Base-by-base conservation (phyloP, 2,888 invertebrate species). In the Andrena hattorfiana region DNA sequence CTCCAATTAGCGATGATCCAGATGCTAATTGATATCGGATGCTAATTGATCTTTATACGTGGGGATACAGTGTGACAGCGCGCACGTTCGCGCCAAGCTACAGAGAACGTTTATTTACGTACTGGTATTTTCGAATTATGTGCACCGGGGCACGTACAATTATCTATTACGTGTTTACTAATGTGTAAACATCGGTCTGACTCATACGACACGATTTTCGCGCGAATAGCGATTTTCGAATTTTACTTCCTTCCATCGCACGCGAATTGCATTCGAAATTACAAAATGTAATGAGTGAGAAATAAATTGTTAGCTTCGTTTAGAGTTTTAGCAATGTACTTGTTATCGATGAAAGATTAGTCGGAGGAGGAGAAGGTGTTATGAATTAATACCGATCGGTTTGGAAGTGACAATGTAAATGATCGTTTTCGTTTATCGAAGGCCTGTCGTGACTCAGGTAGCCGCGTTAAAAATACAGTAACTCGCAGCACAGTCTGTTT, bases 1-100 rank as follows among this genome's bases (percentile, higher is more conserved):
- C 28, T 77, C 54, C 16, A 68, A 56, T 81, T 72, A 63, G 16
- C 48, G 23, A 20, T 32, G 26, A 68, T 16, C 26, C 62, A 42
- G 5, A 42, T 42, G 16, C 16, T 42, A 42, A 42, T 42, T 10
- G 48, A 2, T 78, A 13, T 56, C 54, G 10, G 16, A 74, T 79
- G 56, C 10, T 48, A 59, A 64, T 63, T 49, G 56, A 6, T 0
- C 32, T 8, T 30, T 48, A n/a, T 20, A 49, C 28, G 35, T 48
- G 30, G 60, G 62, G 56, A 71, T 10, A 32, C n/a, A 23, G 13
- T 23, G 32, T 62, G 42, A 28, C 30, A 59, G 30, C 2, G 5
- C 5, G 28, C 51, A 51, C 30, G 42, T 32, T 59, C 30, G 62
- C 30, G n/a, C 20, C 16, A 26, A 51, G 20, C 32, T 35, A 20